Conservation (phyloP, 2,888 invertebrate species). For the Priocnemis perturbator region DNA sequence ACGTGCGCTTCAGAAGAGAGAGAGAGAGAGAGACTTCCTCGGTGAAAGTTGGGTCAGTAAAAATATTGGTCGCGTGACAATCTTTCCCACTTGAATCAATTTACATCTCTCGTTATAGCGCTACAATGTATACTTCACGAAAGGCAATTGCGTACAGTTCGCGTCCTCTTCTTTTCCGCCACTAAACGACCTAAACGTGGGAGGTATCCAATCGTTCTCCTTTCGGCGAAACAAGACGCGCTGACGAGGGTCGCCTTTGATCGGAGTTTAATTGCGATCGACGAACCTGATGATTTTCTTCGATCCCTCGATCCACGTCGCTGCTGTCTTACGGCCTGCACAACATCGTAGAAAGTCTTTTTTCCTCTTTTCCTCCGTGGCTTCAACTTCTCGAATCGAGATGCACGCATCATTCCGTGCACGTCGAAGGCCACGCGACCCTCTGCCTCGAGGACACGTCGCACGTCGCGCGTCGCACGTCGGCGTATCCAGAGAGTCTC, state of each 20-base stretch:
- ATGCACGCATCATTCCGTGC: conserved; percentile 58
- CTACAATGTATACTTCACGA: neutral
- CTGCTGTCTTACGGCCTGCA: conserved; percentile 30
- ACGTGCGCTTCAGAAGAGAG: neutral
- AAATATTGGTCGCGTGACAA: conserved; percentile 36
- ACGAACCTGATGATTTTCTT: conserved; percentile 50
- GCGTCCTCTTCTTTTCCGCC: neutral
- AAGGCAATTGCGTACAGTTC: neutral
- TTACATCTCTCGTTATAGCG: conserved; percentile 5
- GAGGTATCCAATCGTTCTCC: conserved; percentile 27
- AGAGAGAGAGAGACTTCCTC: conserved; percentile 9
- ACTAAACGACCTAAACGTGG: conserved; percentile 7
- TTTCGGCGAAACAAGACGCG: conserved; percentile 46
- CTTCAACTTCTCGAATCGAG: conserved; percentile 37
- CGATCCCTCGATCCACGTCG: conserved; percentile 23
- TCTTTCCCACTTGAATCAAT: conserved; percentile 30
- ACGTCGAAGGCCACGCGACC: conserved; percentile 69
- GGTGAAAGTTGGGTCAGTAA: conserved; percentile 28
- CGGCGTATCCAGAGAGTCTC: conserved; percentile 26
- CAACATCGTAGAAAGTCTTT: conserved; percentile 43
- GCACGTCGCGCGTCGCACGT: too few species aligned
- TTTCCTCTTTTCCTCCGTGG: conserved; percentile 37
- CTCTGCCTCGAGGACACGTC: conserved; percentile 58
- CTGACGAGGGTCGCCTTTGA: conserved; percentile 43
- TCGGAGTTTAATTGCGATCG: conserved; percentile 49